A percentile compares a stretch with the other conserved stretches of the same genome.
These are phyloP conservation scores for Tipula lateralis DNA, from an alignment of 2,888 invertebrate species.

Conservation along the genomic window DNA sequence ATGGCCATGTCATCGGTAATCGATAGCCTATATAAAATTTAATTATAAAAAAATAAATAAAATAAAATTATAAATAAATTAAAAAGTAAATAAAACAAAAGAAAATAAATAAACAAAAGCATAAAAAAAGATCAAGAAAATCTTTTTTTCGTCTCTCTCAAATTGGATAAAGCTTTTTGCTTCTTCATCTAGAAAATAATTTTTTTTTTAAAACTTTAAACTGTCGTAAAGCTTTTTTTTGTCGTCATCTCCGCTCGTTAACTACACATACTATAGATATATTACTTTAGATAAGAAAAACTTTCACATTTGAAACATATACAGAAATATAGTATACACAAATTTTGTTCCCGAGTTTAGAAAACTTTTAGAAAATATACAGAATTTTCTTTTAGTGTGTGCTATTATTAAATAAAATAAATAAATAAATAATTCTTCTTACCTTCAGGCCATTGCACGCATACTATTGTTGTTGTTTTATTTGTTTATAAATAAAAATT, in stretches of 20 bases:
- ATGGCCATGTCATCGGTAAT: conserved; percentile 73
- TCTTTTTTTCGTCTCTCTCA: neutral
- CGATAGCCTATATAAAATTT: conserved; percentile 59
- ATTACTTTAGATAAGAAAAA: neutral
- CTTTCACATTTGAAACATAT: conserved; percentile 7
- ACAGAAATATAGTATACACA: neutral
- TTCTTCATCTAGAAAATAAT: neutral
- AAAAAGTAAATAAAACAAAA: conserved; percentile 26
- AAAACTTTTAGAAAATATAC: neutral
- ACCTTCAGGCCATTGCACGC: conserved; percentile 90
- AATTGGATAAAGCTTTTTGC: neutral
- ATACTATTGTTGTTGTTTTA: conserved; percentile 59
- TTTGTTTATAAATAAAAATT: conserved; percentile 41
- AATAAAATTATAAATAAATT: conserved; percentile 31
- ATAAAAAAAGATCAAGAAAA: neutral
- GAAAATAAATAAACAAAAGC: neutral
- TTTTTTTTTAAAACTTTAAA: neutral
- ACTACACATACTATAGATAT: neutral
- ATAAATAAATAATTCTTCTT: conserved; percentile 48
- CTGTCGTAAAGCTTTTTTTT: neutral
- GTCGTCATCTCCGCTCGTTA: neutral
- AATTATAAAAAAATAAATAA: conserved; percentile 28
- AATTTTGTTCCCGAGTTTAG: neutral
- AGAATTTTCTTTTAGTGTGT: conserved; percentile 31
- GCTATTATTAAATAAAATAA: conserved; percentile 32